Evolutionary conservation across 2,797 vertebrate genomes (phyloP).

Genomic region (Mycteria americana): DNA sequence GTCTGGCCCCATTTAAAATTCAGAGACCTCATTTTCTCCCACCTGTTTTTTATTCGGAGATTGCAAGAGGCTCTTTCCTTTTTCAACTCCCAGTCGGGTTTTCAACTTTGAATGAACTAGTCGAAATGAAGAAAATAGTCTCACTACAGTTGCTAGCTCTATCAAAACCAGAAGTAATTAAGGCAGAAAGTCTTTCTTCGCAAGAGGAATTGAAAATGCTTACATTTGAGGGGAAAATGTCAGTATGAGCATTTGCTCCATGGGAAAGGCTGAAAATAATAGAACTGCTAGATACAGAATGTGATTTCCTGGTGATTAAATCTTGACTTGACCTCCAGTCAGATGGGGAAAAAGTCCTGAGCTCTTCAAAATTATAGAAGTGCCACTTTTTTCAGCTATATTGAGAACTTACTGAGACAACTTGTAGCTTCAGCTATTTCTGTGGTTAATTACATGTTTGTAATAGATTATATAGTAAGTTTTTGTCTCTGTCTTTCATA

Average conservation of each 20-base stretch:
- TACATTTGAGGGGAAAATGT: background rate
- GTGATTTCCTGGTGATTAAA: background rate
- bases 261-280: background rate
- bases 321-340: background rate
- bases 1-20: background rate
- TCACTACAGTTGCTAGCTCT: background rate
- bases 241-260: background rate
- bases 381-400: background rate
- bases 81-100: background rate
- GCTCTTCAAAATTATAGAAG: background rate
- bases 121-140: slow-evolving; percentile 3
- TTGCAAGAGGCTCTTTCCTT: background rate
- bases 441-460: background rate
- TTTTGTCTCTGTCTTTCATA: background rate
- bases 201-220: slow-evolving; percentile 22
- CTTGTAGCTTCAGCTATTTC: background rate
- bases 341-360: background rate
- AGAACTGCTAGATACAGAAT: background rate
- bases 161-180: slow-evolving; percentile 29
- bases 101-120: slow-evolving; percentile 28
- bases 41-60: slow-evolving; percentile 1
- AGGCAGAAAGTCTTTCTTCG: background rate
- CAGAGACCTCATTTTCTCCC: slow-evolving; percentile 12
- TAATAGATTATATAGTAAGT: background rate
- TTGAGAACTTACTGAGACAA: background rate